A percentile compares a stretch with the other conserved stretches of the same genome.
Conservation (phyloP, 2,113 vertebrate genomes). For the Pedetes capensis region DNA sequence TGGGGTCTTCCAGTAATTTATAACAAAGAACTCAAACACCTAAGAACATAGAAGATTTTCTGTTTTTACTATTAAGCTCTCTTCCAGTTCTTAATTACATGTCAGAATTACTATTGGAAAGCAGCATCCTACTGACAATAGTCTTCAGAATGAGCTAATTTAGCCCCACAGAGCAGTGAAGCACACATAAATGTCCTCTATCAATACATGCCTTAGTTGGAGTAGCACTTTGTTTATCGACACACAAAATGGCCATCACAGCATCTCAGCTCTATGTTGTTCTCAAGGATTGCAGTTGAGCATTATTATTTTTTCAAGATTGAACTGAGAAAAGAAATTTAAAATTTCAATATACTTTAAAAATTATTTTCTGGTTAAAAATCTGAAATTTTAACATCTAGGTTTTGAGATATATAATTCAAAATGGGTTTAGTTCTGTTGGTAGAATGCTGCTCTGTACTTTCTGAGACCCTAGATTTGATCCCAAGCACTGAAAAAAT, state of each 20-base stretch:
- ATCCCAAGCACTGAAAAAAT: too few species aligned
- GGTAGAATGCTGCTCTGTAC: too few species aligned
- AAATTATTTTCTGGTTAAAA: neutral
- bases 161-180: neutral
- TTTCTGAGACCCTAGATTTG: too few species aligned
- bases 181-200: neutral
- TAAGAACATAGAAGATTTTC: neutral
- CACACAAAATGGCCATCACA: neutral
- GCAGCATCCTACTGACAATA: neutral
- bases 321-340: neutral
- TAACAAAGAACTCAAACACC: neutral
- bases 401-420: neutral
- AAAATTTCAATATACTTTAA: neutral
- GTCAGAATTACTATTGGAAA: neutral
- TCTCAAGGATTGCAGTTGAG: neutral
- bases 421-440: too few species aligned
- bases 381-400: neutral
- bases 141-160: neutral
- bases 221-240: neutral
- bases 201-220: fast-evolving
- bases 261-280: neutral
- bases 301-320: neutral
- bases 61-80: neutral
- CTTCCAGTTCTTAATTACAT: neutral
- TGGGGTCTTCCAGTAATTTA: neutral